A percentile compares a stretch with the other conserved stretches of the same genome.
Evolutionary conservation across 2,797 vertebrate species (phyloP).

Genomic region (Enteromius treurensis): DNA sequence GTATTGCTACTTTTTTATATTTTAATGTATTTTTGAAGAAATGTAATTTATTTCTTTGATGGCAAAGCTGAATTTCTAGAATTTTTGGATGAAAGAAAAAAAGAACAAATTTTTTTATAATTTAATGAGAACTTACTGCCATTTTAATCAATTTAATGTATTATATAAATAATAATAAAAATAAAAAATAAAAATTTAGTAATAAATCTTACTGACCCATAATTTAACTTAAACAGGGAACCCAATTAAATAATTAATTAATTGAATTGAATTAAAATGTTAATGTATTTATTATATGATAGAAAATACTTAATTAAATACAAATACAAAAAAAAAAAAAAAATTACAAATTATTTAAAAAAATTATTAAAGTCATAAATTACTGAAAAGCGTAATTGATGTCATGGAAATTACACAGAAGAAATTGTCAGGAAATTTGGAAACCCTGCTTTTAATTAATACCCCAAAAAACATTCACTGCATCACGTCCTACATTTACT

Average conservation of each 20-base stretch:
- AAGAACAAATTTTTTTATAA: neutral
- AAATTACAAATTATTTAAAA: neutral
- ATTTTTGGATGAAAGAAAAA: neutral
- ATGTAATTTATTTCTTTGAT: neutral
- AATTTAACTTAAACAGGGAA: neutral
- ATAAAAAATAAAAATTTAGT: neutral
- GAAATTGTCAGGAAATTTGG: neutral
- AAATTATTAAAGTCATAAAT: neutral
- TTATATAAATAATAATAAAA: neutral
- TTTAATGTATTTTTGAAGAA: neutral
- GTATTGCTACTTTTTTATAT: neutral
- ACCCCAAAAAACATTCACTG: neutral
- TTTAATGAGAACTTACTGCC: neutral
- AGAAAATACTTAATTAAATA: neutral
- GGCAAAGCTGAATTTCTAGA: neutral
- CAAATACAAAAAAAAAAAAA: neutral
- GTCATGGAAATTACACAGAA: neutral
- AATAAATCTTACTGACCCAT: neutral
- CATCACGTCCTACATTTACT: neutral
- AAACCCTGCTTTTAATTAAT: neutral
- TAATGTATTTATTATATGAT: neutral
- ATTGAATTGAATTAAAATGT: neutral
- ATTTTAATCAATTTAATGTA: neutral
- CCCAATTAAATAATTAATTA: neutral
- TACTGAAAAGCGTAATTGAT: neutral